phyloP scores from a whole-genome alignment of 2,888 invertebrate species.

The Caenorhabditis plicata region DNA sequence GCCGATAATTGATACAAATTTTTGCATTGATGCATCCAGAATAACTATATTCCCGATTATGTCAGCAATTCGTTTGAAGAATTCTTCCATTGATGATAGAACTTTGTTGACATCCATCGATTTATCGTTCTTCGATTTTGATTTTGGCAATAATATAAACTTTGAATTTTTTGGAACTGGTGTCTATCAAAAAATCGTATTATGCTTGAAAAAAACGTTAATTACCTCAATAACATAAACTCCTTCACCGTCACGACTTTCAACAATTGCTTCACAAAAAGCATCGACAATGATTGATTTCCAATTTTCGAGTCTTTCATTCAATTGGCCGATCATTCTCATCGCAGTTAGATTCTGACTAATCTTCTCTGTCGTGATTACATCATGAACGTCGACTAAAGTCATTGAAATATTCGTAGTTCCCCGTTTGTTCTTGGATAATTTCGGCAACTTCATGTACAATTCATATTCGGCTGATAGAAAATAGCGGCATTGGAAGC shows the following conservation, averaged over 20 bases:
- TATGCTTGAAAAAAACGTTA: not conserved
- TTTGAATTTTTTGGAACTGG: slow-evolving; percentile 15
- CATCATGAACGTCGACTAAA: slow-evolving; percentile 1
- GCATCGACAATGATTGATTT: slow-evolving; percentile 32
- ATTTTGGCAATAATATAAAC: slow-evolving; percentile 15
- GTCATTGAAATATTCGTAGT: slow-evolving; percentile 10
- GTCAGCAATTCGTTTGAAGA: slow-evolving; percentile 25
- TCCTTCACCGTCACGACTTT: slow-evolving; percentile 23
- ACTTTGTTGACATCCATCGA: slow-evolving; percentile 24
- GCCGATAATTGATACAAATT: slow-evolving; percentile 18
- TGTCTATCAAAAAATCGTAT: not conserved
- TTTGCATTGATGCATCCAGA: slow-evolving; percentile 17
- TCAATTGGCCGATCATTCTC: slow-evolving; percentile 35
- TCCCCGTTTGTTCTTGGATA: slow-evolving; percentile 18
- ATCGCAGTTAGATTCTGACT: slow-evolving; percentile 40
- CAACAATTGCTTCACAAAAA: slow-evolving; percentile 31
- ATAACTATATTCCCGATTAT: slow-evolving; percentile 22
- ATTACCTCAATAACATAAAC: slow-evolving; percentile 1
- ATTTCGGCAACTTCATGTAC: slow-evolving; percentile 21
- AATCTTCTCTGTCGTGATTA: slow-evolving; percentile 5
- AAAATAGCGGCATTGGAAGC: slow-evolving; percentile 23
- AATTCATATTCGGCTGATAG: slow-evolving; percentile 26
- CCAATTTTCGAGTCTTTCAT: slow-evolving; percentile 26
- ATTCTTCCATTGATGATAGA: slow-evolving; percentile 23
- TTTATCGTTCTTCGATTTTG: slow-evolving; percentile 16